These are phyloP conservation scores for Rhyzopertha dominica DNA, from an alignment of 1,140 invertebrate genomes.

Conservation along the genomic window DNA sequence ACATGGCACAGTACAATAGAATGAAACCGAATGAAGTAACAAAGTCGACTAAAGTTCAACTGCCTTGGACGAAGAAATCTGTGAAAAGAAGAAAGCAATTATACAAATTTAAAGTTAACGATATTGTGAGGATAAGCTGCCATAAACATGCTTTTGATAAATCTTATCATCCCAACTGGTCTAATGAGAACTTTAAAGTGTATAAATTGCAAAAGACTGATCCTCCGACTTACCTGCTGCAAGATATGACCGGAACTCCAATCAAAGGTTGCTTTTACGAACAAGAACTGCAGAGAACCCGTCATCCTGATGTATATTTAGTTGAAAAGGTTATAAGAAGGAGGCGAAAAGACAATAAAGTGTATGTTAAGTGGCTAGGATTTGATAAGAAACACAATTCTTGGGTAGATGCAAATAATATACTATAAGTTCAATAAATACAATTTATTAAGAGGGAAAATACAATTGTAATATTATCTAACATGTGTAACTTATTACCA, in stretches of 20 bases:
- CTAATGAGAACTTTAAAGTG: constrained; percentile 37
- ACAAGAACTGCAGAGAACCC: constrained; percentile 29
- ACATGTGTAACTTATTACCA: too few relatives aligned
- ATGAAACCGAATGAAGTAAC: too few relatives aligned
- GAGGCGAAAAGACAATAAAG: constrained; percentile 29
- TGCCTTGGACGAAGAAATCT: too few relatives aligned
- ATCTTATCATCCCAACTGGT: constrained; percentile 36
- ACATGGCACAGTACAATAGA: too few relatives aligned
- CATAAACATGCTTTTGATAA: constrained; percentile 33
- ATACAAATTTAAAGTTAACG: constrained; percentile 18
- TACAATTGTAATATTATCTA: too few relatives aligned
- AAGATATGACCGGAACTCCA: constrained; percentile 17
- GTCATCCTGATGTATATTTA: constrained; percentile 36
- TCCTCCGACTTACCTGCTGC: constrained; percentile 28
- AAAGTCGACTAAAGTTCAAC: too few relatives aligned
- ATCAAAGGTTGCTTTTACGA: constrained; percentile 36
- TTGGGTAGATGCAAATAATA: too few relatives aligned
- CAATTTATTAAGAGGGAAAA: too few relatives aligned
- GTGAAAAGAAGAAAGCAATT: too few relatives aligned
- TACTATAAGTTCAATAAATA: too few relatives aligned
- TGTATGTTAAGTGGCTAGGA: constrained; percentile 41
- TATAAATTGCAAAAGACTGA: constrained; percentile 24
- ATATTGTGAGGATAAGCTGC: constrained; percentile 21
- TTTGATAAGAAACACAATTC: too few relatives aligned
- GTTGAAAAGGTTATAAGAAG: constrained; percentile 38